phyloP scores from a whole-genome alignment of 1,140 invertebrate genomes.

The Pseudomyrmex dendroicus region DNA sequence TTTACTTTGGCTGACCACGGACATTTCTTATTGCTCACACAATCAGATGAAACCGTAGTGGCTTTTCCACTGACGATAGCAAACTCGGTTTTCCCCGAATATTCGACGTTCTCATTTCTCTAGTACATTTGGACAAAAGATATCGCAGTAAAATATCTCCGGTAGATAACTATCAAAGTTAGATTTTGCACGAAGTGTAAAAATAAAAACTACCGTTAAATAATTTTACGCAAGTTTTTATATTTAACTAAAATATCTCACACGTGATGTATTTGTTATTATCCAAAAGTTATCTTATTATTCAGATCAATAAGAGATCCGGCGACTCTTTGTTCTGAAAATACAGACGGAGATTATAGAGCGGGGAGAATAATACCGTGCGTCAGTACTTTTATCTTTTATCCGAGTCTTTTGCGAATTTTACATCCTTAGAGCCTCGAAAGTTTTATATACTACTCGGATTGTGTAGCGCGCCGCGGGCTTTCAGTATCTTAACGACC shows the following conservation, averaged over 20 bases:
- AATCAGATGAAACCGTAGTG: conserved; percentile 9
- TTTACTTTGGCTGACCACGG: conserved; percentile 48
- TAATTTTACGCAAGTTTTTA: too few relatives aligned
- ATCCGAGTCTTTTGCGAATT: neutral
- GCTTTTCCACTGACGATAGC: conserved; percentile 8
- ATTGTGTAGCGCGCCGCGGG: conserved; percentile 7
- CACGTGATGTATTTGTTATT: neutral
- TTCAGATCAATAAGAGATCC: neutral
- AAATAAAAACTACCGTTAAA: too few relatives aligned
- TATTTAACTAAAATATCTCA: neutral
- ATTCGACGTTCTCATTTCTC: conserved; percentile 41
- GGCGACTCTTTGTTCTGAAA: neutral
- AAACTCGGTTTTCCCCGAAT: conserved; percentile 49
- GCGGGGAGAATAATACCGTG: neutral
- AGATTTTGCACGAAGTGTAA: too few relatives aligned
- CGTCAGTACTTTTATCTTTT: neutral
- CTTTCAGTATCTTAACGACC: conserved; percentile 26
- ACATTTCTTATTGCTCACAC: conserved; percentile 56
- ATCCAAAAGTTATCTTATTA: neutral
- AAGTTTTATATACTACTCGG: neutral
- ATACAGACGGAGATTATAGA: too few relatives aligned
- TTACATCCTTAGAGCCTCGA: conserved; percentile 32
- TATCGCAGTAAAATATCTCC: neutral
- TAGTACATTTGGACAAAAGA: neutral
- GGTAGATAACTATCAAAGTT: neutral